Conservation (phyloP, 2,888 invertebrate species). For the Dilophus febrilis region DNA sequence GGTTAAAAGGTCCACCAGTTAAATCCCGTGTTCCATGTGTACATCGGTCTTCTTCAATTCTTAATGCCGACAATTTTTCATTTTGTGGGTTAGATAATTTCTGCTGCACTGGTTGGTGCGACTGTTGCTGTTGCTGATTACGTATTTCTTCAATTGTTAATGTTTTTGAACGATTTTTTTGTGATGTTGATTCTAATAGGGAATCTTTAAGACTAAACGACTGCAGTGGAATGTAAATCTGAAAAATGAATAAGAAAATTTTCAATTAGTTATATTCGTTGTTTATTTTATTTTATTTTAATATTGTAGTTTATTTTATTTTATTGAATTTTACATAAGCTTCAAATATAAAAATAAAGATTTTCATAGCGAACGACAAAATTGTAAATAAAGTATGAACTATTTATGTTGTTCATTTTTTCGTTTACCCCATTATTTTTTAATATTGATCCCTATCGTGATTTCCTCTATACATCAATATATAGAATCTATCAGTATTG, state of each 20-base stretch:
- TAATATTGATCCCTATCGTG: no score
- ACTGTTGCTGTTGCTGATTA: background rate
- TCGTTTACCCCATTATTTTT: no score
- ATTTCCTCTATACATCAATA: no score
- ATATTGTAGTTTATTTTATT: no score
- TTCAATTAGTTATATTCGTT: no score
- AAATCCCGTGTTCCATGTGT: background rate
- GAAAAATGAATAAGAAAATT: slow-evolving; percentile 11
- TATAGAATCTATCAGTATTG: no score
- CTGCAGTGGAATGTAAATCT: slow-evolving; percentile 30
- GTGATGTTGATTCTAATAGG: slow-evolving; percentile 6
- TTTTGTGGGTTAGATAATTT: background rate
- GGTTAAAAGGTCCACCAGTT: background rate
- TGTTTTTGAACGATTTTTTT: background rate
- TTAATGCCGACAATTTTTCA: slow-evolving; percentile 7
- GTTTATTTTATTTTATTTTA: no score
- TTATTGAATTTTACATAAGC: no score
- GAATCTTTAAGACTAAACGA: slow-evolving; percentile 29
- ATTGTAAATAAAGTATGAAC: no score
- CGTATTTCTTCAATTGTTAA: background rate
- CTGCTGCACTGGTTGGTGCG: background rate
- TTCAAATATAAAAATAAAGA: no score
- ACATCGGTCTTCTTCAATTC: slow-evolving; percentile 12
- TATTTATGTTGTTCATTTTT: no score
- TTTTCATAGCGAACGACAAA: no score